Evolutionary conservation across 2,888 invertebrate genomes (phyloP).

Genomic region (Xanthorhoe spadicearia): DNA sequence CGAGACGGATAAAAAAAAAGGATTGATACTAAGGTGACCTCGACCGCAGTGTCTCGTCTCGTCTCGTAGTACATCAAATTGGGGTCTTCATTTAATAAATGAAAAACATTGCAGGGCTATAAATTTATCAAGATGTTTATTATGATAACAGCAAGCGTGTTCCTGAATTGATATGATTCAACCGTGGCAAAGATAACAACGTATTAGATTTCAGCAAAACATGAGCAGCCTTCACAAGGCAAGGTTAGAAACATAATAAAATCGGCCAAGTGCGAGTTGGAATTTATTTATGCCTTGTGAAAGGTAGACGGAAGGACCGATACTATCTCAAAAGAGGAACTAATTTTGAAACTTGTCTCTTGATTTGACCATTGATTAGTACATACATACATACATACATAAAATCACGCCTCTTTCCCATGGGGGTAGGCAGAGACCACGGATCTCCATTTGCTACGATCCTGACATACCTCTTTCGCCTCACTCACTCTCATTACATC

Average conservation of each 20-base stretch:
- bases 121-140: conserved; percentile 1
- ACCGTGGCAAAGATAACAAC: conserved; percentile 17
- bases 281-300: no score
- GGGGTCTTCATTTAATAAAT: not conserved
- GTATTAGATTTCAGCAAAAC: not conserved
- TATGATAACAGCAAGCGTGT: conserved; percentile 7
- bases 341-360: no score
- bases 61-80: not conserved
- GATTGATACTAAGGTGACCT: conserved; percentile 20
- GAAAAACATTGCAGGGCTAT: not conserved
- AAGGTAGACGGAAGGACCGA: no score
- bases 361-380: no score
- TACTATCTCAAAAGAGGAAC: no score
- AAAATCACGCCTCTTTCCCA: no score
- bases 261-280: not conserved
- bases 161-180: conserved; percentile 9
- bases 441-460: no score
- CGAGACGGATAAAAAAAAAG: conserved; percentile 4
- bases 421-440: no score
- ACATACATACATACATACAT: no score
- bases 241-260: not conserved
- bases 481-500: no score
- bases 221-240: conserved; percentile 19
- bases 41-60: conserved; percentile 12
- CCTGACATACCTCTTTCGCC: no score